Evolutionary conservation across 2,888 invertebrate genomes (phyloP), one percentile per base, ranked within the genome.

Genomic region (Cybosia mesomella): DNA sequence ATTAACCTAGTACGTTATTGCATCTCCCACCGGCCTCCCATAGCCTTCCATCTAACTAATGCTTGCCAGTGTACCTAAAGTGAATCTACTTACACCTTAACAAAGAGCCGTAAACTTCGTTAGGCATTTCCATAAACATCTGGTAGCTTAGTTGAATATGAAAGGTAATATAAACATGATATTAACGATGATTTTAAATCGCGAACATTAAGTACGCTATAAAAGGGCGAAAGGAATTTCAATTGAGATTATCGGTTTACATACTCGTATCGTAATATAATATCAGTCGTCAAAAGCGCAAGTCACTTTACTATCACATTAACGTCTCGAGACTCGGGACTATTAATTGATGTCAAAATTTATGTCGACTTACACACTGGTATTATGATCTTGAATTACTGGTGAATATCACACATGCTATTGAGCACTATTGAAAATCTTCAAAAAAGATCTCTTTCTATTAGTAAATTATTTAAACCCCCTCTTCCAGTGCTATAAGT

Each of bases 291-390:
- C 75, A 82, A 71, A 72, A 77, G 84, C 85, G 84, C 85, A 78
- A 91, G 87, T 88, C 85, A 85, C 76, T 87, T 88, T 67, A 82
- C 86, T 87, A 89, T 90, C 88, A 87, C 88, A 89, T 92, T 91
- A 91, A 89, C 79, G 89, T 90, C 87, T 64, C 65, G 78, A 83
- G 85, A 84, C 81, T 86, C 86, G 71, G 84, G 81, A 81, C 84
- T 80, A 88, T 90, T 90, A 91, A 90, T 89, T 89, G 87, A 88
- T 87, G 86, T 86, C 82, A 85, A 90, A 88, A 18, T 88, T 87
- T 87, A 87, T 85, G 83, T 73, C 75, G 83, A 83, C 87, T 87
- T 88, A 86, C 82, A 79, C 66, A 77, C 80, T 82, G 82, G 83
- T 77, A 78, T 79, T 80, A 85, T 59, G 3, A 34, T 83, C 74